Conservation (phyloP, 2,113 vertebrate species). For the Sisor rabdophorus region DNA sequence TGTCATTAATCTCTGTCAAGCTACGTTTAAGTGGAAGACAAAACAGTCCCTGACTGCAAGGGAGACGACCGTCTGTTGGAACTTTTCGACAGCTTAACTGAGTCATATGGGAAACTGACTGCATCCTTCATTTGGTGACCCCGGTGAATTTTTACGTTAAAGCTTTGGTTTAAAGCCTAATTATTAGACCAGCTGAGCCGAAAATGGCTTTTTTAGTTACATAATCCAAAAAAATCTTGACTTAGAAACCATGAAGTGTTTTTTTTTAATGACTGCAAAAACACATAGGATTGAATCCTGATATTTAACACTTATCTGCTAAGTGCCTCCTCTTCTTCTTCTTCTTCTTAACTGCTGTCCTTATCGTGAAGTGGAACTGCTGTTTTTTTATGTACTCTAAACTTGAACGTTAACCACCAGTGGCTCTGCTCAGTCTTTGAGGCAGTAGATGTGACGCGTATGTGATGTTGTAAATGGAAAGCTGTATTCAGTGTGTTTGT, state of each 20-base stretch:
- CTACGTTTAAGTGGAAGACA: slow-evolving; percentile 32
- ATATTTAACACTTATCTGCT: slow-evolving; percentile 8
- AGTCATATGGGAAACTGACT: slow-evolving; percentile 5
- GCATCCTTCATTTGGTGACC: background rate
- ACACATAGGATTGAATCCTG: background rate
- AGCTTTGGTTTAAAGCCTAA: background rate
- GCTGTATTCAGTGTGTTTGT: background rate
- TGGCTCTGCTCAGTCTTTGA: background rate
- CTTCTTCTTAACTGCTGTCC: background rate
- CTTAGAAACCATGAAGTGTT: background rate
- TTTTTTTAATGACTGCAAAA: background rate
- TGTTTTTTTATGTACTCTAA: background rate
- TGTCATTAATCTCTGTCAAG: slow-evolving; percentile 65
- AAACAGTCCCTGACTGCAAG: slow-evolving; percentile 19
- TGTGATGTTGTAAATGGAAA: slow-evolving; percentile 1
- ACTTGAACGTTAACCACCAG: background rate
- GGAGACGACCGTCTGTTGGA: slow-evolving; percentile 13
- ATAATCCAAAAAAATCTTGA: background rate
- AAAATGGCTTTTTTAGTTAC: background rate
- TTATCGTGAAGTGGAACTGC: background rate
- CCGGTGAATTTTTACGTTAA: slow-evolving; percentile 12
- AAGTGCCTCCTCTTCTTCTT: background rate
- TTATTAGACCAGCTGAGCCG: background rate
- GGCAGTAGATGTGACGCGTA: background rate
- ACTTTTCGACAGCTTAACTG: slow-evolving; percentile 20